Conservation (phyloP, 1,140 invertebrate genomes). For the Ceratina calcarata region DNA sequence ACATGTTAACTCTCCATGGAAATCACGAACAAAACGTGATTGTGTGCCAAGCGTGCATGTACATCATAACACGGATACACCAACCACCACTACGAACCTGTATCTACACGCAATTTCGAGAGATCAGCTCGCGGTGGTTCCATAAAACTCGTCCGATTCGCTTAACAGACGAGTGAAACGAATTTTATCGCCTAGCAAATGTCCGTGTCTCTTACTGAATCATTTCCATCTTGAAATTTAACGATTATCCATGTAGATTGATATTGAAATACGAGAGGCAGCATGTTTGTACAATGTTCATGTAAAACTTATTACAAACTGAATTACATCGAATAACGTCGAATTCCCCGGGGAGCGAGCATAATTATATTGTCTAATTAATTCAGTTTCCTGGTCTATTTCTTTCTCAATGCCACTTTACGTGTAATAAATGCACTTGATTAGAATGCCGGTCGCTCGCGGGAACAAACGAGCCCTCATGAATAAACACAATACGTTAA, state of each 20-base stretch:
- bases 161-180: conserved; percentile 16
- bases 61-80: not conserved
- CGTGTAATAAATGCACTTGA: too few relatives aligned
- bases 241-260: conserved; percentile 20
- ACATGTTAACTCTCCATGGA: conserved; percentile 41
- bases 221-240: conserved; percentile 30
- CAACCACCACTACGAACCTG: too few relatives aligned
- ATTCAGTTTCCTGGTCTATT: not conserved
- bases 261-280: conserved; percentile 1
- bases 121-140: conserved; percentile 1
- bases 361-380: conserved; percentile 27
- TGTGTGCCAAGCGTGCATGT: not conserved
- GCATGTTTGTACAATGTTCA: conserved; percentile 5
- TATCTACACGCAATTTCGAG: conserved; percentile 33
- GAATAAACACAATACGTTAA: conserved; percentile 9
- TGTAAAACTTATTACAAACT: conserved; percentile 25
- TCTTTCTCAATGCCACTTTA: not conserved
- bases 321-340: conserved; percentile 44
- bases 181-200: conserved; percentile 19
- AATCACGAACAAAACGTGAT: conserved; percentile 34
- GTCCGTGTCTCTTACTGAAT: conserved; percentile 39
- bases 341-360: not conserved
- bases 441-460: not conserved
- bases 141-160: conserved; percentile 48
- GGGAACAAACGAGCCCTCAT: not conserved